Conservation (phyloP, 2,888 invertebrate species). For the Napeogenes inachia region DNA sequence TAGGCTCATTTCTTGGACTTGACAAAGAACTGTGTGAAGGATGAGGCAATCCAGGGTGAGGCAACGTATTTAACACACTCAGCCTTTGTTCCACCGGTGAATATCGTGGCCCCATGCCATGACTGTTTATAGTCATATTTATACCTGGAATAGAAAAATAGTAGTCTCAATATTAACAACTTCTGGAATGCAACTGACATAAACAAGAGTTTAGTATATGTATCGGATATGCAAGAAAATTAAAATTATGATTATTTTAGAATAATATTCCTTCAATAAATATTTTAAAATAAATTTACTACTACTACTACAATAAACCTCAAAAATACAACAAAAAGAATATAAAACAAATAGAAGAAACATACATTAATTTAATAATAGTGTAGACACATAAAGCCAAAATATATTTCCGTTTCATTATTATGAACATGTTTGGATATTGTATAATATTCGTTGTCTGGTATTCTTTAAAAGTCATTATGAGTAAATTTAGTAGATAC, state of each 20-base stretch:
- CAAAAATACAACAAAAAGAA: background rate
- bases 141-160: slow-evolving; percentile 60
- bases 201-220: background rate
- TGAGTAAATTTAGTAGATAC: too few relatives aligned
- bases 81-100: slow-evolving; percentile 67
- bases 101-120: slow-evolving; percentile 56
- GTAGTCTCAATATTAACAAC: background rate
- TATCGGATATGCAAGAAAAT: too few relatives aligned
- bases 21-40: slow-evolving; percentile 68
- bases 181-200: background rate
- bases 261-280: too few relatives aligned
- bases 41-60: slow-evolving; percentile 62
- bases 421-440: too few relatives aligned
- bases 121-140: slow-evolving; percentile 79
- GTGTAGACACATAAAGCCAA: too few relatives aligned
- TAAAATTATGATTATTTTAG: too few relatives aligned
- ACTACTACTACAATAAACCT: too few relatives aligned
- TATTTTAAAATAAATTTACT: too few relatives aligned
- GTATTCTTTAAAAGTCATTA: too few relatives aligned
- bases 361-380: background rate
- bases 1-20: slow-evolving; percentile 83
- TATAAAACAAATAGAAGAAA: background rate
- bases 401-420: too few relatives aligned
- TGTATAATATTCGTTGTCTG: too few relatives aligned
- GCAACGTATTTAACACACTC: slow-evolving; percentile 60